A percentile compares a stretch with the other conserved stretches of the same genome.
Evolutionary conservation across 2,113 vertebrate genomes (phyloP).

Genomic region (Crocuta crocuta): DNA sequence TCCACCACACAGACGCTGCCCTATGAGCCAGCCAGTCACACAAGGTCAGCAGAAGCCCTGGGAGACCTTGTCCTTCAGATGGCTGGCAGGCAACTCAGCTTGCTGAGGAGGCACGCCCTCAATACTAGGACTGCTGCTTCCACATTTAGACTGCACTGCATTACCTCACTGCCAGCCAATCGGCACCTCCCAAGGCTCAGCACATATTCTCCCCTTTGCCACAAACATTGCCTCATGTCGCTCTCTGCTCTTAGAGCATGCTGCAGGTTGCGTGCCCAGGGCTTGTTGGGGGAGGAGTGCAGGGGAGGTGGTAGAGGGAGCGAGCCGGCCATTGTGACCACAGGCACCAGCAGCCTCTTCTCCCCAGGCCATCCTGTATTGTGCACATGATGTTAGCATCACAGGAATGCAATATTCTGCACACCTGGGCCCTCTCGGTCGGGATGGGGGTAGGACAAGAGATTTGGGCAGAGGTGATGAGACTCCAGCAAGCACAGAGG

Average conservation of each 20-base stretch:
- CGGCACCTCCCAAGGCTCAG: slow-evolving; percentile 54
- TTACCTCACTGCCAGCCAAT: slow-evolving; percentile 87
- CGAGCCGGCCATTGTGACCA: background rate
- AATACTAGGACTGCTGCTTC: slow-evolving; percentile 60
- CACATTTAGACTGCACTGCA: slow-evolving; percentile 76
- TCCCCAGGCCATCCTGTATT: background rate
- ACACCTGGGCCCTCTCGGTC: background rate
- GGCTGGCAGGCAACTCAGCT: slow-evolving; percentile 35
- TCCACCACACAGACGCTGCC: background rate
- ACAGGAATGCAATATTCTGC: background rate
- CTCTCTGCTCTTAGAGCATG: background rate
- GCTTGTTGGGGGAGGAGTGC: background rate
- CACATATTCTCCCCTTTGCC: slow-evolving; percentile 65
- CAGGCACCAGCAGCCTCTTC: background rate
- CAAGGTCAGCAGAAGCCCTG: background rate
- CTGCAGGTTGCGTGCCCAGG: background rate
- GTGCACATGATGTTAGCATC: background rate
- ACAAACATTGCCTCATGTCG: slow-evolving; percentile 48
- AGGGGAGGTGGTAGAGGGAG: background rate
- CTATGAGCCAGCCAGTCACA: background rate
- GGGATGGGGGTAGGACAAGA: too few relatives aligned
- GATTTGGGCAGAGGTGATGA: background rate
- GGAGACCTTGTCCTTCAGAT: slow-evolving; percentile 51
- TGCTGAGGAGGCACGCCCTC: background rate
- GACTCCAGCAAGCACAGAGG: background rate